These are phyloP conservation scores for Poecilia latipinna DNA, from an alignment of 2,113 vertebrate species.

Conservation along the genomic window DNA sequence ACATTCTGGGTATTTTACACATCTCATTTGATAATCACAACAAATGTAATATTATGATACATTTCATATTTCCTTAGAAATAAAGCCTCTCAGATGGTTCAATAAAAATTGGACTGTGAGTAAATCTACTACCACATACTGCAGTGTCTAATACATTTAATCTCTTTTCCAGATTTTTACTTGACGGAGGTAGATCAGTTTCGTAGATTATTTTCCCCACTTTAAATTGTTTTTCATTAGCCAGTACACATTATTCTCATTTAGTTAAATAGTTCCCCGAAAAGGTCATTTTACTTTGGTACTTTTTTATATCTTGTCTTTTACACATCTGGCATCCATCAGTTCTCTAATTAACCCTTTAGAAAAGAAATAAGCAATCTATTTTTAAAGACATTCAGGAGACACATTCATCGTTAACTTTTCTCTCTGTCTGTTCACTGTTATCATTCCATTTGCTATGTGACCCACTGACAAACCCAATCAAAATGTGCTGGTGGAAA, in stretches of 20 bases:
- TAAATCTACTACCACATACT: too few species aligned
- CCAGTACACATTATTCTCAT: conserved; percentile 2
- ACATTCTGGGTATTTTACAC: too few species aligned
- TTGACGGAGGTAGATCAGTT: background rate
- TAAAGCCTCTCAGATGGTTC: background rate
- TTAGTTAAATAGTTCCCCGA: conserved; percentile 14
- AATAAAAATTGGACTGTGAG: background rate
- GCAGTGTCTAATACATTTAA: background rate
- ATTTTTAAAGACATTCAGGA: conserved; percentile 43
- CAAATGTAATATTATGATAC: too few species aligned
- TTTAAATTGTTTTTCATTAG: background rate
- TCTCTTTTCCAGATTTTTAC: background rate
- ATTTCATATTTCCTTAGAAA: background rate
- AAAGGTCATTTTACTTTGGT: conserved; percentile 10
- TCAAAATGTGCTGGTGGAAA: conserved; percentile 31
- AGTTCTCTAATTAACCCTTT: conserved; percentile 41
- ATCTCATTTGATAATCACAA: too few species aligned
- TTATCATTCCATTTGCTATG: conserved; percentile 45
- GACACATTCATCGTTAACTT: conserved; percentile 33
- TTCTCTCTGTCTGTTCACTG: conserved; percentile 12
- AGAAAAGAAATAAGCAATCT: conserved; percentile 60
- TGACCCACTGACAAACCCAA: conserved; percentile 56
- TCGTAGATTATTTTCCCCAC: background rate
- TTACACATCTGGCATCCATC: conserved; percentile 67
- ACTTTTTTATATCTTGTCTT: conserved; percentile 29